Evolutionary conservation across 2,888 invertebrate species (phyloP).

Genomic region (Lithophane socia): DNA sequence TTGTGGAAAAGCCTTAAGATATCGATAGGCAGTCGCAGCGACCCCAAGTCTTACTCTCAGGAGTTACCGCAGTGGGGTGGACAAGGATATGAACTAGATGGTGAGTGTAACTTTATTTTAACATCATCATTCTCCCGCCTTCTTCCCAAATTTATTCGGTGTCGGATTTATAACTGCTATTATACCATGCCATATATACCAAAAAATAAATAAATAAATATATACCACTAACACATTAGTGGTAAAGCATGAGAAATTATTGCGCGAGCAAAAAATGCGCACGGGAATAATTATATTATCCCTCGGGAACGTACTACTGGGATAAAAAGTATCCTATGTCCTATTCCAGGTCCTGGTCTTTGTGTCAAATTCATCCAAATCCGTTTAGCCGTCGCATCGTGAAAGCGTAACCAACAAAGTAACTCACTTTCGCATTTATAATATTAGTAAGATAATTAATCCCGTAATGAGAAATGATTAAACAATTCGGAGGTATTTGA

Average conservation of each 20-base stretch:
- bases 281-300: too few relatives aligned
- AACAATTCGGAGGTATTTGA: neutral
- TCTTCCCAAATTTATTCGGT: neutral
- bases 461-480: neutral
- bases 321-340: too few relatives aligned
- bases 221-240: neutral
- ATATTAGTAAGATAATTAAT: neutral
- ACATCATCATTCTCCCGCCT: too few relatives aligned
- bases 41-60: constrained; percentile 83
- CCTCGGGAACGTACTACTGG: too few relatives aligned
- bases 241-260: neutral
- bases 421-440: too few relatives aligned
- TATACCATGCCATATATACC: neutral
- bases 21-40: constrained; percentile 85
- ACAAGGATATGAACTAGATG: constrained; percentile 86
- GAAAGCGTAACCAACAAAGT: too few relatives aligned
- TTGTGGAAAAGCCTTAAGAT: constrained; percentile 89
- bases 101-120: constrained; percentile 69
- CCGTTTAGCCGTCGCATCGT: too few relatives aligned
- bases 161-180: neutral
- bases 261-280: neutral
- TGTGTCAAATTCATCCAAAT: too few relatives aligned
- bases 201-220: too few relatives aligned
- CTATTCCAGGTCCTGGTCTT: too few relatives aligned
- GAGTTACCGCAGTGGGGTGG: constrained; percentile 86